A percentile compares a stretch with the other conserved stretches of the same genome.
Conservation (phyloP, 2,888 invertebrate species). For the Leptinotarsa juncta region DNA sequence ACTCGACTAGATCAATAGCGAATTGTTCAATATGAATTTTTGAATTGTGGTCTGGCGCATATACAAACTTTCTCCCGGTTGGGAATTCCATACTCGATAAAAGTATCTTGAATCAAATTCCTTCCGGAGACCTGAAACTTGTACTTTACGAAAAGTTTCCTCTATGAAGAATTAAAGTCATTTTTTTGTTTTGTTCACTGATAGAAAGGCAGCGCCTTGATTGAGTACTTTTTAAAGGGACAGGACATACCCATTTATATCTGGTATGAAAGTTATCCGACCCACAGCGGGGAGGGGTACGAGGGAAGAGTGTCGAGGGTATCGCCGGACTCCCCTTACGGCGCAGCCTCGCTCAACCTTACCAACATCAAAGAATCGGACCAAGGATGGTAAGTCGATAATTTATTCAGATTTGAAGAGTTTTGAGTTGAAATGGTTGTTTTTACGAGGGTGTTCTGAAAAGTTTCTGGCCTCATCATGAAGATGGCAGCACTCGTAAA, state of each 20-base stretch:
- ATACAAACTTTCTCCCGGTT: neutral
- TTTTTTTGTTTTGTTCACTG: conserved; percentile 49
- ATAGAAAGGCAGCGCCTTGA: conserved; percentile 54
- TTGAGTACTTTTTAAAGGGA: conserved; percentile 75
- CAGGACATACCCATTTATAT: conserved; percentile 97
- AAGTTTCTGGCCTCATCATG: too few species aligned
- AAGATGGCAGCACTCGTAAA: too few species aligned
- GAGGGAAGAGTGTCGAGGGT: conserved; percentile 92
- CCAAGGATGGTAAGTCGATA: conserved; percentile 90
- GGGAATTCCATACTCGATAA: too few species aligned
- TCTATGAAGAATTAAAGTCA: conserved; percentile 50
- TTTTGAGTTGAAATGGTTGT: too few species aligned
- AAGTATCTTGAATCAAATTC: too few species aligned
- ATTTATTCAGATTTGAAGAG: neutral
- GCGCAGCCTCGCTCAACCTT: conserved; percentile 94
- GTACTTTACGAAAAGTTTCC: neutral
- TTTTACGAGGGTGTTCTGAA: too few species aligned
- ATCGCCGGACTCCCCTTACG: conserved; percentile 87
- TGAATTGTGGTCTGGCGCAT: too few species aligned
- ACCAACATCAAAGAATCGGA: conserved; percentile 93
- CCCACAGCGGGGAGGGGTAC: conserved; percentile 95
- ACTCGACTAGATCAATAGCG: too few species aligned
- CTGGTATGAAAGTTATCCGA: conserved; percentile 98
- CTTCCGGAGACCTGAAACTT: neutral
- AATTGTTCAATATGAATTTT: too few species aligned